Conservation (phyloP, 2,113 vertebrate species). For the Tor tambroides region DNA sequence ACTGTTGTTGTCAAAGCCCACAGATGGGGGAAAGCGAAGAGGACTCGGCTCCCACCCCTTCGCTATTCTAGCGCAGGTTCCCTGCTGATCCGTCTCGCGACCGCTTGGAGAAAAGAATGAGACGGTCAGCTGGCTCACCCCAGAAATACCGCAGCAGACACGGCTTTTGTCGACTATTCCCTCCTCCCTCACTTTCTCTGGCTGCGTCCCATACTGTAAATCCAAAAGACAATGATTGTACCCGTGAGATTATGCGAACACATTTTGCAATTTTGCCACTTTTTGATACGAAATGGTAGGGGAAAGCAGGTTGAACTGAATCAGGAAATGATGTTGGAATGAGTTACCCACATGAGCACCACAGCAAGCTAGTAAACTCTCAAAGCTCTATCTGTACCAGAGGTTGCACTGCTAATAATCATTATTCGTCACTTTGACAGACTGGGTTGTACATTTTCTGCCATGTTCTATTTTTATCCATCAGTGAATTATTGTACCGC, state of each 20-base stretch:
- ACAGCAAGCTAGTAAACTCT: not conserved
- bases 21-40: conserved; percentile 82
- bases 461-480: not conserved
- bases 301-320: not conserved
- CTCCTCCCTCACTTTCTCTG: conserved; percentile 43
- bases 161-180: conserved; percentile 56
- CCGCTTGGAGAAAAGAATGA: conserved; percentile 53
- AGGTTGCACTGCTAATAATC: not conserved
- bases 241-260: conserved; percentile 33
- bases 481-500: not conserved
- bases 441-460: not conserved
- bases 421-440: not conserved
- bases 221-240: conserved; percentile 23
- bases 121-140: conserved; percentile 57
- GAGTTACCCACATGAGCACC: not conserved
- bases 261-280: not conserved
- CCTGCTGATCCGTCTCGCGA: conserved; percentile 60
- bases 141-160: conserved; percentile 50
- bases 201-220: conserved; percentile 33
- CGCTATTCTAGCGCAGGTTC: conserved; percentile 55
- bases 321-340: not conserved
- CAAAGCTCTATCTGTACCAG: not conserved
- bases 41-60: conserved; percentile 51
- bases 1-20: conserved; percentile 89
- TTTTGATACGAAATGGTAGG: not conserved